These are phyloP conservation scores for Pachymerium ferrugineum DNA, from an alignment of 2,888 invertebrate species.

Conservation along the genomic window DNA sequence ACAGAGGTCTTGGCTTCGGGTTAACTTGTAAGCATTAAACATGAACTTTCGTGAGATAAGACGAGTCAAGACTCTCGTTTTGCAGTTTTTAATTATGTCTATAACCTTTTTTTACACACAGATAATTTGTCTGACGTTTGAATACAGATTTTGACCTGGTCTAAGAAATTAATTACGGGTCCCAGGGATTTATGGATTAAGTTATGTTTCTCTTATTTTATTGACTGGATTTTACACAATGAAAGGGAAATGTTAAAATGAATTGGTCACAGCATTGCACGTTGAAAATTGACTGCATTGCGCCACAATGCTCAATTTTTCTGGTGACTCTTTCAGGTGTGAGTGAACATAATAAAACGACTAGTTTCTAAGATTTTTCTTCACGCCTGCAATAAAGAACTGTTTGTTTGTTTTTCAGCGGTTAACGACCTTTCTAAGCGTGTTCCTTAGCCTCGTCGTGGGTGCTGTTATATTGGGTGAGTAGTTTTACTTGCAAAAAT, in stretches of 20 bases:
- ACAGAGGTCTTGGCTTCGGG: too few species aligned
- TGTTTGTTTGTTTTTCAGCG: slow-evolving; percentile 59
- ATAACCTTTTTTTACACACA: too few species aligned
- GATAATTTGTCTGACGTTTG: neutral
- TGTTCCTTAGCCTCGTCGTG: slow-evolving; percentile 84
- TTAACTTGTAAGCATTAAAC: too few species aligned
- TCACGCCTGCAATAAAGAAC: slow-evolving; percentile 22
- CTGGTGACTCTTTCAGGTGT: too few species aligned
- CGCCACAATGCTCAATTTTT: too few species aligned
- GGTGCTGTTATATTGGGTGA: slow-evolving; percentile 89
- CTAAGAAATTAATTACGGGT: neutral
- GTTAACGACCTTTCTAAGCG: slow-evolving; percentile 85
- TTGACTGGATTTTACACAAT: slow-evolving; percentile 1
- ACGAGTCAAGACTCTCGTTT: too few species aligned
- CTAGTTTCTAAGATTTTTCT: slow-evolving; percentile 1
- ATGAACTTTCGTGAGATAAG: too few species aligned
- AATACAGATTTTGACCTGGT: slow-evolving; percentile 15
- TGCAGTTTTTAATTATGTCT: too few species aligned
- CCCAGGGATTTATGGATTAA: slow-evolving; percentile 3
- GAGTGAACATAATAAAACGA: neutral
- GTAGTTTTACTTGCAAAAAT: slow-evolving; percentile 44
- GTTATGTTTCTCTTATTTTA: slow-evolving; percentile 5
- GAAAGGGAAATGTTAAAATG: slow-evolving; percentile 10
- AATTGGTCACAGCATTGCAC: too few species aligned
- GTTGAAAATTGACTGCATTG: too few species aligned